phyloP scores from a whole-genome alignment of 2,113 vertebrate species.

The Daboia siamensis region DNA sequence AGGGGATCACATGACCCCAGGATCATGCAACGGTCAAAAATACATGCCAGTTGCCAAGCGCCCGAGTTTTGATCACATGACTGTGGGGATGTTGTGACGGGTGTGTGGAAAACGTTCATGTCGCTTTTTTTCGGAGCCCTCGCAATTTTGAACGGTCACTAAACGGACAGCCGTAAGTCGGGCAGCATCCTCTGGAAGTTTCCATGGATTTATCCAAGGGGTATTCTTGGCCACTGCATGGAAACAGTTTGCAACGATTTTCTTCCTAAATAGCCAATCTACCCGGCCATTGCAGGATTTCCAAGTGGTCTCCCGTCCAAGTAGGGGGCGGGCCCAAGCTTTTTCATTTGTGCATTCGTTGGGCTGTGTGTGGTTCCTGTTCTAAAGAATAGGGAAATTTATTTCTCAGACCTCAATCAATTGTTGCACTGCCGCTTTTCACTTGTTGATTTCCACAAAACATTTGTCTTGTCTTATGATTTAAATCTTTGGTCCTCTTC shows the following conservation, averaged over 20 bases:
- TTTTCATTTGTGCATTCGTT: background rate
- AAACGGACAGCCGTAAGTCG: background rate
- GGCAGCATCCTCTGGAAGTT: background rate
- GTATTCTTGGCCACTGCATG: background rate
- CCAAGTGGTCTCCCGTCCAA: background rate
- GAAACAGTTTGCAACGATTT: background rate
- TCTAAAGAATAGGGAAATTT: background rate
- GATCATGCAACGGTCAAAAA: background rate
- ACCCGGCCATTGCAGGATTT: background rate
- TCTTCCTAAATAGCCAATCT: background rate
- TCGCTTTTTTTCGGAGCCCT: background rate
- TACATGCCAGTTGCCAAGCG: background rate
- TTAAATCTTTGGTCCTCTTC: background rate
- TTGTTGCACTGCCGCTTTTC: background rate
- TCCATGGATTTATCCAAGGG: background rate
- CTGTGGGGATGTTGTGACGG: background rate
- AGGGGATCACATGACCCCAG: background rate
- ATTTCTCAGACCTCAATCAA: background rate
- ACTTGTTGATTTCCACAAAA: background rate
- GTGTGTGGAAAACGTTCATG: too few species aligned
- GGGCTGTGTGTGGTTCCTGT: background rate
- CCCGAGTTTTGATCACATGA: background rate
- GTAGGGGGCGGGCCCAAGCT: rapidly evolving
- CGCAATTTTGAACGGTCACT: background rate
- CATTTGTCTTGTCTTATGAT: background rate